phyloP scores from a whole-genome alignment of 2,797 vertebrate species.

The Lepilemur septentrionalis region DNA sequence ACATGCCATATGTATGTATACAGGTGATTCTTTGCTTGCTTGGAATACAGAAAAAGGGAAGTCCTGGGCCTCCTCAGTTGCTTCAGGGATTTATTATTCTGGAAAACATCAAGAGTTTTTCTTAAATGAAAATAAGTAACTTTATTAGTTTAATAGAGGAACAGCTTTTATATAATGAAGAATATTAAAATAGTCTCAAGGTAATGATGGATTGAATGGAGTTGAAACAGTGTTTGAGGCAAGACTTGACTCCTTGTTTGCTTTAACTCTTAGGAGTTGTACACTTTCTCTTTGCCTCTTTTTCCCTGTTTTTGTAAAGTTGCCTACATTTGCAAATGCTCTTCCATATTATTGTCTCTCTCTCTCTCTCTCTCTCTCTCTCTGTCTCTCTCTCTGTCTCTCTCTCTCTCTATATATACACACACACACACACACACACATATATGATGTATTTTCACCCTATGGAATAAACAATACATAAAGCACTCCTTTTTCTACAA shows the following conservation, averaged over 20 bases:
- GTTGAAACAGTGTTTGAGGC: background rate
- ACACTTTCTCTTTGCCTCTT: background rate
- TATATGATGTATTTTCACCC: background rate
- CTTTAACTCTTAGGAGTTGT: background rate
- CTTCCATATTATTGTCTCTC: background rate
- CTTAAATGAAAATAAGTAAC: background rate
- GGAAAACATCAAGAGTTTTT: conserved; percentile 13
- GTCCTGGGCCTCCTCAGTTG: background rate
- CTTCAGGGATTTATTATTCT: background rate
- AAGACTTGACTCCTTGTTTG: background rate
- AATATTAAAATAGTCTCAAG: background rate
- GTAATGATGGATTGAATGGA: background rate
- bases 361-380: no score
- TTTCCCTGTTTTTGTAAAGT: background rate
- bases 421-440: no score
- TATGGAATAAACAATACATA: background rate
- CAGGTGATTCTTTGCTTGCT: background rate
- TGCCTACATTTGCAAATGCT: background rate
- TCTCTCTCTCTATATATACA: background rate
- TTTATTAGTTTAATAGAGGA: background rate
- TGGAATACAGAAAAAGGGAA: background rate
- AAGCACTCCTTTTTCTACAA: background rate
- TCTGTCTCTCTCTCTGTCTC: no score
- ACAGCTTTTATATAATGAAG: background rate
- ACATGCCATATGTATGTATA: background rate